Evolutionary conservation across 2,888 invertebrate species (phyloP), one percentile per base, ranked within the genome.

Genomic region (Magallana nippona): DNA sequence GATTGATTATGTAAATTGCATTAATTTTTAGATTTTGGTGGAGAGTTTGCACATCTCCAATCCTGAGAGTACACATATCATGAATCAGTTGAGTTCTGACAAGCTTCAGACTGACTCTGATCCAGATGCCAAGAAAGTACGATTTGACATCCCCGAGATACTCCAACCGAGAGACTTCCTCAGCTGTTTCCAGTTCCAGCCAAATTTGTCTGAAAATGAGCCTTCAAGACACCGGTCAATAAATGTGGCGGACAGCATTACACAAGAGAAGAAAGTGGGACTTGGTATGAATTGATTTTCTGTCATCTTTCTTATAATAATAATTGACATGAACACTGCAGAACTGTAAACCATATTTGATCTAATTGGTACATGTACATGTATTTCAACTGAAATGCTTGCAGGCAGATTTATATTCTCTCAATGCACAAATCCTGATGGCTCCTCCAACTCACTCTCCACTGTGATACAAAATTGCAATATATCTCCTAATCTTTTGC

Each of bases 401-500:
- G 57, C 88, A 93, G 93, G 91, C 13, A 85, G 89, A 17, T 92
- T 93, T 82, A 57, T 93, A 77, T 93, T 92, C 87, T 85, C 89
- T 71, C 85, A 85, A 10, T 89, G 90, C 82, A 78, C 93, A 44
- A 83, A 85, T 60, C 87, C 88, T 44, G 88, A 87, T 58, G 87
- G 89, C 32, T 88, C 86, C 58, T 86, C 88, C 80, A 90, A 86
- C 84, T 91, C 90, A 22, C 89, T 89, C 15, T 90, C 89, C 79
- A 82, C 86, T 63, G 88, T 92, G n/a, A 85, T 93, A 62, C 91
- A 91, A 79, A 88, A 91, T 19, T 91, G 92, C 84, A 88, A 89
- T 32, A 95, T 96, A 93, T 92, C 95, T 88, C 95, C 62, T 22
- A 62, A 27, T 71, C 71, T 71, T 32, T 27, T 71, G 13, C 11